phyloP scores from a whole-genome alignment of 2,113 vertebrate species.

The Chitala chitala region DNA sequence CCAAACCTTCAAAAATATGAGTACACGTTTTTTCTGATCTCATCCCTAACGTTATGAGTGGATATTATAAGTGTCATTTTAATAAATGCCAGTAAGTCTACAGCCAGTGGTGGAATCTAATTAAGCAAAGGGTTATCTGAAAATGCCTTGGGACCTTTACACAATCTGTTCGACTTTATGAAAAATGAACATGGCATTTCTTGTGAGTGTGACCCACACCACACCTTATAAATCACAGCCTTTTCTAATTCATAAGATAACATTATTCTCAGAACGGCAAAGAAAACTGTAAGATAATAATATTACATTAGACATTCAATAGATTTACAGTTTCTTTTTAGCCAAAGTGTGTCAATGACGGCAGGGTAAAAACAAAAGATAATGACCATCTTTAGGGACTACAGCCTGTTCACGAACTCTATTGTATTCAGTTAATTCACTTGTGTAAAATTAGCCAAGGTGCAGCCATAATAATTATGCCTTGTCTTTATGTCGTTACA shows the following conservation, averaged over 20 bases:
- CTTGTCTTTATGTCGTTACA: conserved; percentile 37
- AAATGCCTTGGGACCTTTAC: conserved; percentile 13
- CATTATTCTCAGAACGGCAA: not conserved
- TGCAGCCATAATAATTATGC: conserved; percentile 16
- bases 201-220: not conserved
- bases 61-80: not conserved
- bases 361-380: not conserved
- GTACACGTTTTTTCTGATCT: not conserved
- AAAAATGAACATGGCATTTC: conserved; percentile 1
- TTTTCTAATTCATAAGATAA: no score
- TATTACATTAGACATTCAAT: not conserved
- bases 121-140: not conserved
- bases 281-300: not conserved
- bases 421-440: not conserved
- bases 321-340: not conserved
- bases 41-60: not conserved
- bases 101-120: not conserved
- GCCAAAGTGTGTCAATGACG: not conserved
- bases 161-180: not conserved
- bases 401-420: not conserved
- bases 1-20: no score
- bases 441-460: not conserved
- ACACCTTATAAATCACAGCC: no score
- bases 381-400: not conserved
- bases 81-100: not conserved